A percentile compares a stretch with the other conserved stretches of the same genome.
phyloP scores from a whole-genome alignment of 2,888 invertebrate species.

The Polydrusus tereticollis region DNA sequence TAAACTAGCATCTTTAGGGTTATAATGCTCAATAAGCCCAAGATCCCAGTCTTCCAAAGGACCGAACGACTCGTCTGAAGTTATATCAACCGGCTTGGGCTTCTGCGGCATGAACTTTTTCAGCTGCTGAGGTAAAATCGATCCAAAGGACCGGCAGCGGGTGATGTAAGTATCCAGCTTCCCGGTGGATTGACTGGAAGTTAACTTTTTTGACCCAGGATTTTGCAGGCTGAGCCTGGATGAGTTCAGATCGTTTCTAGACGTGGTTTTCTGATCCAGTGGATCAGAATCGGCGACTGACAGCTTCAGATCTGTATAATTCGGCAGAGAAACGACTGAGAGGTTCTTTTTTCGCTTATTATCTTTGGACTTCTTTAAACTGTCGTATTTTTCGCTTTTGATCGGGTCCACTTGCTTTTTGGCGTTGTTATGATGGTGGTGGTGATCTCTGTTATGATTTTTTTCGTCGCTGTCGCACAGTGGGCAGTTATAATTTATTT shows the following conservation, averaged over 20 bases:
- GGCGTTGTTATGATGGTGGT: conserved; percentile 56
- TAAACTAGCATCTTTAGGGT: conserved; percentile 65
- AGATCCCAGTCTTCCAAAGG: conserved; percentile 70
- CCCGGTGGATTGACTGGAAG: conserved; percentile 61
- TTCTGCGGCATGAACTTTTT: conserved; percentile 56
- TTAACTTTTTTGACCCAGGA: conserved; percentile 55
- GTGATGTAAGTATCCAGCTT: conserved; percentile 67
- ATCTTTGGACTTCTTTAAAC: conserved; percentile 48
- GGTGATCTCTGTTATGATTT: conserved; percentile 58
- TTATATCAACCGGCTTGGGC: conserved; percentile 63
- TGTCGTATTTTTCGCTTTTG: conserved; percentile 31
- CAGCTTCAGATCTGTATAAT: conserved; percentile 68
- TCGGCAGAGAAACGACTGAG: conserved; percentile 70
- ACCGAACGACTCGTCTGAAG: conserved; percentile 68
- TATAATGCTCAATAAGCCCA: conserved; percentile 67
- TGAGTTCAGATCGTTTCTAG: conserved; percentile 26
- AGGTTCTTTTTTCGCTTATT: conserved; percentile 67
- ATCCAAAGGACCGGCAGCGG: conserved; percentile 68
- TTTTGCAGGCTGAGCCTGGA: conserved; percentile 44
- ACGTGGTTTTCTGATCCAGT: conserved; percentile 47
- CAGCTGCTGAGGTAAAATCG: conserved; percentile 66
- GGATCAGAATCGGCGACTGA: conserved; percentile 61
- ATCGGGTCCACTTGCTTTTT: conserved; percentile 47
- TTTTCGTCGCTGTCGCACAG: conserved; percentile 61
- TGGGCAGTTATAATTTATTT: conserved; percentile 64